Base-by-base conservation (phyloP, 2,113 vertebrate genomes). In the Podocnemis expansa region DNA sequence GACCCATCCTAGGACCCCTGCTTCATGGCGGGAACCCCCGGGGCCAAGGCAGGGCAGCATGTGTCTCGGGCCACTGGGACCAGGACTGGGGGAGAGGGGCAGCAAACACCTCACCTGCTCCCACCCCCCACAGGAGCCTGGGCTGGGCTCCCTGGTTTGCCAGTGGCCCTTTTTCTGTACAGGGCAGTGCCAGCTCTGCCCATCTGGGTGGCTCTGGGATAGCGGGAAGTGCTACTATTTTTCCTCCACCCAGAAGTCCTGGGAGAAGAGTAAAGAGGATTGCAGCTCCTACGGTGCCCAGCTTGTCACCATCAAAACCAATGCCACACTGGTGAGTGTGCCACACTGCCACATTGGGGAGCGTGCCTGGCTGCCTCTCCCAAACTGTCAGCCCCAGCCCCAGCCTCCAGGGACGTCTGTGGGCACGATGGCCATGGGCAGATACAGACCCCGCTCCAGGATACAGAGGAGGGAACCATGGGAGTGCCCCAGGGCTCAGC, bases 261-360 rank as follows among this genome's bases (percentile, higher is more conserved):
- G 96, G 94, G 94, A 95, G 24, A 79, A 94, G 81, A 96, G 96
- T 91, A 95, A 87, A 75, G 93, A 94, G 17, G 94, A 95, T 29
- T 96, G 95, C 91, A 89, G 67, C 34, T 95, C 93, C 60, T 86
- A 85, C 60, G 81, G 85, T 11, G 96, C 92, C 52, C 92, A 90
- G 55, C 85, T 96, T 38, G 93, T 75, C 83, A 92, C 84, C 22
- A 2, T 87, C 76, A 51, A 16, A 92, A 21, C 79, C 88, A 96
- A 95, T 14, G 5, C 79, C 51, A 96, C 91, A 6, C 34, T 96
- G 96, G 95, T 95, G 38, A 96, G 94, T 88, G 16, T 3, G 10
- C 79, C 10, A 8, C 34, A 34, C 31, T 19, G 51, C 14, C 51
- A 52, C 51, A 5, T 16, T 19, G 51, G 51, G 51, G 51, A 52